Evolutionary conservation across 2,113 vertebrate genomes (phyloP), one percentile per base, ranked within the genome.

Genomic region (Antigone vipio): DNA sequence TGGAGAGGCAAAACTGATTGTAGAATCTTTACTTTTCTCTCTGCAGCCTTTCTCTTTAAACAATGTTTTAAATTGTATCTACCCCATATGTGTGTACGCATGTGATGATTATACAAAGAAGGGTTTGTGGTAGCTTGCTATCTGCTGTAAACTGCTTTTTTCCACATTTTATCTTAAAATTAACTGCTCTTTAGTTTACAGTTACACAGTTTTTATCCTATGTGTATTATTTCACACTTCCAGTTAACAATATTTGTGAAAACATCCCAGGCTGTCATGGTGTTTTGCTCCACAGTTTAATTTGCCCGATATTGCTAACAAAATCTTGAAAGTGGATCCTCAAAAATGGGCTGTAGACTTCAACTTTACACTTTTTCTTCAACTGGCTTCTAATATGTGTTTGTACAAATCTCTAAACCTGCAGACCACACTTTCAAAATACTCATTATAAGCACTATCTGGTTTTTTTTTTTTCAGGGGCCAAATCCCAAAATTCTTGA

Each of bases 391-490:
- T 91, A 26, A 52, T 16, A n/a, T 0, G 0, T 42, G 20, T 63
- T 91, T 91, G 64, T 84, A 63, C 21, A 75, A 35, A 84, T 38
- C 17, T 38, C 89, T 87, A 47, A 85, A 60, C 19, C 45, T 9
- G 4, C 38, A 60, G 21, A 81, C 8, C 26, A 53, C 17, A 6
- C 15, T 67, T 91, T 47, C 35, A 75, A 72, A 84, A 49, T 76
- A 85, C 8, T 85, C 4, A 13, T 92, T 82, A 16, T 76, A 72
- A 66, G 20, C 30, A 32, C 24, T 76, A 1, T 64, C 45, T 58
- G 23, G 9, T 50, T 50, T 83, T 50, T 83, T 38, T 38, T 55
- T 64, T 87, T 92, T 73, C 92, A 99, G 99, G 97, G 35, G 34
- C 85, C 82, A 19, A 45, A 87, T 9, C 49, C 90, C 10, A 89